These are phyloP conservation scores for Raja brachyura DNA, from an alignment of 2,113 vertebrate species.

Conservation along the genomic window DNA sequence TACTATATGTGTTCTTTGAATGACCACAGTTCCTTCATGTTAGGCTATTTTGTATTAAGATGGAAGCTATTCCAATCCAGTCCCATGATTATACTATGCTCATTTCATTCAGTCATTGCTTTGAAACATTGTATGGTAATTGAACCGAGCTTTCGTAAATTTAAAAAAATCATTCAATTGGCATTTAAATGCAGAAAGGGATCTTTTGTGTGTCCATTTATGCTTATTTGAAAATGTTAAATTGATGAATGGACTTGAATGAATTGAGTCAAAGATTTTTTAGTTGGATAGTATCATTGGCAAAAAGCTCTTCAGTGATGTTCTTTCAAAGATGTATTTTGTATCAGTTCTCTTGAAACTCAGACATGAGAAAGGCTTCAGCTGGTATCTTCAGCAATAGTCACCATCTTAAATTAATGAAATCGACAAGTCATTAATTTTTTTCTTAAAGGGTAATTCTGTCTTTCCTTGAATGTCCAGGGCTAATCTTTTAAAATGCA, in stretches of 20 bases:
- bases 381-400: background rate
- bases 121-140: constrained; percentile 5
- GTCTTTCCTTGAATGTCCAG: background rate
- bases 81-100: background rate
- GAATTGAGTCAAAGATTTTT: background rate
- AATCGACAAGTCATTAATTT: background rate
- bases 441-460: background rate
- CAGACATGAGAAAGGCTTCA: background rate
- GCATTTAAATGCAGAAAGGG: background rate
- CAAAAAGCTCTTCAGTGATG: background rate
- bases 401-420: background rate
- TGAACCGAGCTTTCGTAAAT: background rate
- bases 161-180: background rate
- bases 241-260: background rate
- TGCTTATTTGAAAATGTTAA: background rate
- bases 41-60: background rate
- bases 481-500: background rate
- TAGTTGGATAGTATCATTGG: background rate
- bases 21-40: too few species aligned
- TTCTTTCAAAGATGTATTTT: background rate
- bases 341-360: background rate
- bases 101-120: background rate
- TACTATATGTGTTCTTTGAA: too few species aligned
- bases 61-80: background rate
- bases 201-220: background rate